Evolutionary conservation across 2,888 invertebrate genomes (phyloP).

Genomic region (Parnassius orleans): DNA sequence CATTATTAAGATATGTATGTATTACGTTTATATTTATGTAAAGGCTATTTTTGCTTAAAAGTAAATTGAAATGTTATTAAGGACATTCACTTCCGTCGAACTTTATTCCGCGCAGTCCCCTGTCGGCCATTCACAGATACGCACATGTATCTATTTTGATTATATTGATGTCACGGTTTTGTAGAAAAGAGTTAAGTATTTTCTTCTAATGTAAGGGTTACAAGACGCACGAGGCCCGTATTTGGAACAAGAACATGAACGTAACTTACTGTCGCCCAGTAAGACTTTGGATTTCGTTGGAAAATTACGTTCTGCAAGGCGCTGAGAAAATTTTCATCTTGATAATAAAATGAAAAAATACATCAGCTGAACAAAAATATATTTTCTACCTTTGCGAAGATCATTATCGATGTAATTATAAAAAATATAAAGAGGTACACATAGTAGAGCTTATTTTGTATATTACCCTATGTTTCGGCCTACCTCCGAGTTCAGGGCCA

Average conservation of each 20-base stretch:
- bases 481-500: too few species aligned
- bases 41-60: too few species aligned
- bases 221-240: slow-evolving; percentile 44
- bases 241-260: slow-evolving; percentile 29
- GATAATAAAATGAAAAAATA: too few species aligned
- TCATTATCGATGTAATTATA: too few species aligned
- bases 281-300: slow-evolving; percentile 33
- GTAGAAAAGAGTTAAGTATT: slow-evolving; percentile 64
- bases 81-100: slow-evolving; percentile 24
- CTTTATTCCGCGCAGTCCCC: slow-evolving; percentile 42
- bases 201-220: slow-evolving; percentile 59
- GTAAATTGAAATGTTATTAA: too few species aligned
- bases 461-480: too few species aligned
- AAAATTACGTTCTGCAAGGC: slow-evolving; percentile 4
- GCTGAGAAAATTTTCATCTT: not conserved
- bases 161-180: slow-evolving; percentile 60
- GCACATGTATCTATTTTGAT: slow-evolving; percentile 60
- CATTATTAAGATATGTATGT: too few species aligned
- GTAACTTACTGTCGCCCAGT: slow-evolving; percentile 42
- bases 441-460: too few species aligned
- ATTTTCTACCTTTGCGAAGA: too few species aligned
- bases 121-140: slow-evolving; percentile 49
- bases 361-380: too few species aligned
- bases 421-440: too few species aligned
- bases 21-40: too few species aligned